Evolutionary conservation across 2,888 invertebrate genomes (phyloP).

Genomic region (Napeogenes inachia): DNA sequence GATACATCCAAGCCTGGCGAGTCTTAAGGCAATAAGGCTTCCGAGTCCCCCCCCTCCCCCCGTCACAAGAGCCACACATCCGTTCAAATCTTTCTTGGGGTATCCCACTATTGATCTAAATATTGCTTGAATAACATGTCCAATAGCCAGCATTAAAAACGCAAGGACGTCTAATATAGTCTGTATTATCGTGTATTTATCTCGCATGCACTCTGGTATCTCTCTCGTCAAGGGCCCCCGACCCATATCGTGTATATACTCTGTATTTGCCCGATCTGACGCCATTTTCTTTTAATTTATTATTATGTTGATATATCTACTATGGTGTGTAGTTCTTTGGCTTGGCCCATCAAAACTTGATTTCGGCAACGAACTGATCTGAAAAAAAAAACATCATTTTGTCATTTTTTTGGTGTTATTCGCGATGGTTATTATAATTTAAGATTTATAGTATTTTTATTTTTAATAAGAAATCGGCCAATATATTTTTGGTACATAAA

Average conservation of each 20-base stretch:
- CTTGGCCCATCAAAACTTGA: conserved; percentile 14
- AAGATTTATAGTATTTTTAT: no score
- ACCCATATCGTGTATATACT: conserved; percentile 64
- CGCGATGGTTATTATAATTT: not conserved
- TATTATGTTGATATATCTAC: conserved; percentile 13
- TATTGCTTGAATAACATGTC: conserved; percentile 75
- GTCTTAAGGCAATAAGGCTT: conserved; percentile 83
- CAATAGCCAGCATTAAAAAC: conserved; percentile 68
- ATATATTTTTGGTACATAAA: no score
- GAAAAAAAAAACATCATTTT: conserved; percentile 10
- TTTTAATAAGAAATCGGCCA: no score
- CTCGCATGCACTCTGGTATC: conserved; percentile 70
- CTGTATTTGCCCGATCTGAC: conserved; percentile 27
- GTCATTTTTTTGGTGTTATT: no score
- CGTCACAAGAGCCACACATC: conserved; percentile 90
- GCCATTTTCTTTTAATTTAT: conserved; percentile 39
- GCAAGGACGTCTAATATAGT: conserved; percentile 76
- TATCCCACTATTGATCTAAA: conserved; percentile 79
- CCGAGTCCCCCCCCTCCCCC: conserved; percentile 94
- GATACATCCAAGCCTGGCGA: conserved; percentile 86
- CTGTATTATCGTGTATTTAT: conserved; percentile 72
- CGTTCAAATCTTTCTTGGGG: conserved; percentile 82
- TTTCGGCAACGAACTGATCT: conserved; percentile 10
- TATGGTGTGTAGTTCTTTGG: conserved; percentile 9
- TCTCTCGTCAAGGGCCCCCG: conserved; percentile 67